Evolutionary conservation across 92 coral and sea anemone species (phyloP), one percentile per base, ranked within the genome.

Genomic region (Palythoa grandiflora): DNA sequence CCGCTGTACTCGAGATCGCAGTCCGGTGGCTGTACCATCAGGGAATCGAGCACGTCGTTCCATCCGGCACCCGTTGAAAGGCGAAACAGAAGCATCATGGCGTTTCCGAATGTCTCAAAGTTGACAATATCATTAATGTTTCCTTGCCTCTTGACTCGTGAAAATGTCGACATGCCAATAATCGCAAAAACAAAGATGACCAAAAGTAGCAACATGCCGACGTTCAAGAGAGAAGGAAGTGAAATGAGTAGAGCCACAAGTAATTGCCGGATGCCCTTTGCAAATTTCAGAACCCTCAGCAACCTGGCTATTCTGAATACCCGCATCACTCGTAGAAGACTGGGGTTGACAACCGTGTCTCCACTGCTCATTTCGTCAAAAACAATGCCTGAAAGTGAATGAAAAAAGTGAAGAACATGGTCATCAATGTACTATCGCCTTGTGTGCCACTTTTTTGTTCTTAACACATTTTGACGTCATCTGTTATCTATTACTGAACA

Each of bases 121-220:
- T 97, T 97, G 16, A 97, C 97, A 53, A 87, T 94, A 13, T 96
- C 98, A 78, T 97, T 96, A n/a, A 97, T 75, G 71, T 90, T 94
- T 38, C 95, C 96, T 61, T 96, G 96, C 75, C 92, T 94, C 71
- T 90, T 95, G 40, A 97, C 94, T 84, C 86, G 95, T 0, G 94
- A 96, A 77, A 95, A 97, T 50, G 98, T 92, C 1, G 97, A 91
- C 99, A 97, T 97, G 78, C 98, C 99, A 89, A 97, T 93, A 72
- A 94, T 87, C 57, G 98, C 99, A 80, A 94, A 97, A 68, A 96
- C 96, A 79, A 96, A 96, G 52, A 96, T 95, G 9, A 96, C 96
- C 28, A 96, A 93, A 53, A 96, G 93, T n/a, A 96, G 92, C 44
- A 96, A 79, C 52, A 96, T 93, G 3, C 99, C 98, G 40, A 96